phyloP scores from a whole-genome alignment of 2,888 invertebrate species.

The Trissolcus brochymenae region DNA sequence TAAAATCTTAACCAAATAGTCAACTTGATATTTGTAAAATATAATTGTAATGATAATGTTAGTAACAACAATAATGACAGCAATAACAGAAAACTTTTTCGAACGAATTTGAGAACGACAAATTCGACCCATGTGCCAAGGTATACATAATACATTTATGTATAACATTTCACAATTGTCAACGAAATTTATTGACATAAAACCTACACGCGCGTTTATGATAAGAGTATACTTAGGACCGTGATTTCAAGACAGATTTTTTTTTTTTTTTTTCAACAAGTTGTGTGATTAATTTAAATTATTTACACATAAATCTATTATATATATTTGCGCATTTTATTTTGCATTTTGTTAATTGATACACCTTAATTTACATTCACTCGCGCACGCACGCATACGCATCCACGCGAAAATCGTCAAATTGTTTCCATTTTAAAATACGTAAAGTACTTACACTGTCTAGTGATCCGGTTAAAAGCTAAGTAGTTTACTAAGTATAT shows the following conservation, averaged over 20 bases:
- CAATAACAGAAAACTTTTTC: too few species aligned
- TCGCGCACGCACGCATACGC: constrained; percentile 24
- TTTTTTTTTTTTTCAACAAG: too few species aligned
- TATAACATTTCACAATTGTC: constrained; percentile 29
- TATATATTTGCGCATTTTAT: constrained; percentile 40
- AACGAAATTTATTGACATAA: not conserved
- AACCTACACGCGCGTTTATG: constrained; percentile 16
- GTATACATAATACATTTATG: constrained; percentile 52
- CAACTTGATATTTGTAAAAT: too few species aligned
- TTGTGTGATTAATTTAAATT: constrained; percentile 15
- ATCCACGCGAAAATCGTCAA: constrained; percentile 15
- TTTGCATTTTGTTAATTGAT: constrained; percentile 13
- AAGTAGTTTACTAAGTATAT: constrained; percentile 27
- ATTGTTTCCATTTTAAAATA: constrained; percentile 27
- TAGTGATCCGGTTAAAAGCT: constrained; percentile 40
- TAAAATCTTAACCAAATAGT: too few species aligned
- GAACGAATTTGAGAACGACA: too few species aligned
- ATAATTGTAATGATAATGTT: too few species aligned
- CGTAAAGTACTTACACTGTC: constrained; percentile 33
- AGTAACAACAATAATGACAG: too few species aligned
- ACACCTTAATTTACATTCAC: constrained; percentile 27
- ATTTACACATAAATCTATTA: constrained; percentile 53
- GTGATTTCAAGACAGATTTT: constrained; percentile 26
- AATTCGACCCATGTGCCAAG: constrained; percentile 22
- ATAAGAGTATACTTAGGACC: constrained; percentile 23